A percentile compares a stretch with the other conserved stretches of the same genome.
Evolutionary conservation across 2,888 invertebrate genomes (phyloP).

Genomic region (Drosophila hamatofila): DNA sequence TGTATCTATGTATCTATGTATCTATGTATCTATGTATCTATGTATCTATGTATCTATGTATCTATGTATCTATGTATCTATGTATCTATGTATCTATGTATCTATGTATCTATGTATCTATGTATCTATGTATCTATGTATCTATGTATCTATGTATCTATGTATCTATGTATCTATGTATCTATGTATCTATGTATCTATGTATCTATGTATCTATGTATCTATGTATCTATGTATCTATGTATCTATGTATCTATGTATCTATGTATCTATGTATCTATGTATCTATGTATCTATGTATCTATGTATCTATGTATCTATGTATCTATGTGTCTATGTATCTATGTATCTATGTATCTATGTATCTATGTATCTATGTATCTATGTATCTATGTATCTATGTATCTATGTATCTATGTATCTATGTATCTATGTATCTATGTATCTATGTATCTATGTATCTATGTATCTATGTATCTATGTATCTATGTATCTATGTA

Average conservation of each 20-base stretch:
- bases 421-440: background rate
- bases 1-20: background rate
- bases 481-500: background rate
- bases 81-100: background rate
- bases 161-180: background rate
- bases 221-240: background rate
- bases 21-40: background rate
- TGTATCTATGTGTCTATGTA: background rate
- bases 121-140: background rate
- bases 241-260: background rate
- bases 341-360: background rate
- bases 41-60: background rate
- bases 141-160: background rate
- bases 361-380: background rate
- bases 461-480: background rate
- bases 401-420: background rate
- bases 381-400: background rate
- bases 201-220: background rate
- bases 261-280: background rate
- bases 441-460: background rate
- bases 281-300: background rate
- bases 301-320: background rate
- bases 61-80: background rate
- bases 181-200: background rate
- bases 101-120: background rate